Base-by-base conservation (phyloP, 2,113 vertebrate species). In the Regulus satrapa region DNA sequence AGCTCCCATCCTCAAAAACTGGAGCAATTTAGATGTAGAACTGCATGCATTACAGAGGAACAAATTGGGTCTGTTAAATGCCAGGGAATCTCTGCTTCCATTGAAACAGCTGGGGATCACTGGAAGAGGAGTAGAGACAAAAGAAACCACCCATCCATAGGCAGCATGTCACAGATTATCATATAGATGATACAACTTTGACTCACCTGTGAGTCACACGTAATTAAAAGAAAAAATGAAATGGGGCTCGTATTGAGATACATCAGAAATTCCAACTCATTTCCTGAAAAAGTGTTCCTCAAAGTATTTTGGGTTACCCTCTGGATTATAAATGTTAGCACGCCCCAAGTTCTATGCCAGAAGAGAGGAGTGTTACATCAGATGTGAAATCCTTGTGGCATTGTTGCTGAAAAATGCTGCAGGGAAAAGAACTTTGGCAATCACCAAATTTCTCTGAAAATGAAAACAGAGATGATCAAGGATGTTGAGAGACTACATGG, bases 221-320 rank as follows among this genome's bases (percentile, higher is more conserved):
- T 12, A 82, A 29, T 45, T 38, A 32, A 43, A 92, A 62, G 43
- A 41, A 56, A 45, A 56, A 31, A 46, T 1, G 32, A 79, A 84
- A 55, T 34, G 12, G 32, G 3, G 4, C 4, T 55, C 0, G 0
- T 40, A n/a, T 29, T 34, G 48, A 55, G 23, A 78, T 81, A 59
- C 25, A 9, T 41, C 28, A 68, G n/a, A 75, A 84, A 68, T 68
- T 75, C 32, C 48, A 67, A n/a, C 18, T 10, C 8, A 24, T 68
- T 94, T 75, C 24, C 62, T 55, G 28, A 58, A 86, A 51, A 88
- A 8, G 20, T 69, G 49, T n/a, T 16, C 8, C 10, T 46, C 55
- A 25, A 16, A 51, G 20, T 45, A 18, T 51, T 26, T 62, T 46
- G 11, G 13, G 2, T 71, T 69, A 40, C 40, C 15, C 26, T 29